phyloP scores from a whole-genome alignment of 2,888 invertebrate genomes.

The Nephrotoma appendiculata region DNA sequence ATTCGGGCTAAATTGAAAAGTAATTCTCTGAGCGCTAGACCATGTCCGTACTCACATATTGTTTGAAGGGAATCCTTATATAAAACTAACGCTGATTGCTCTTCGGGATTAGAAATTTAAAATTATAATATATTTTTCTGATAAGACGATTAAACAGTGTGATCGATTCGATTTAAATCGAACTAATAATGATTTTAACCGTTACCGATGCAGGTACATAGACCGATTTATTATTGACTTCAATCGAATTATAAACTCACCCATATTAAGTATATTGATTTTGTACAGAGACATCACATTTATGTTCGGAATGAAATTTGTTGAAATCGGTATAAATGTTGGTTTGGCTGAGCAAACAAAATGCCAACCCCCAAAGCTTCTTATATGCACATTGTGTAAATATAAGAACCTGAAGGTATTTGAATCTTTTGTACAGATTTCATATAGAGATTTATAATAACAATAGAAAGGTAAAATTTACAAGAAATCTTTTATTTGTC shows the following conservation, averaged over 20 bases:
- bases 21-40: too few species aligned
- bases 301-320: not conserved
- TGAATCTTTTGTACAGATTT: not conserved
- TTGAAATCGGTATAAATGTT: not conserved
- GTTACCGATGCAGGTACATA: too few species aligned
- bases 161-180: too few species aligned
- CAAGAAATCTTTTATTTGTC: not conserved
- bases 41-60: too few species aligned
- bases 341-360: not conserved
- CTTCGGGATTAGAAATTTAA: too few species aligned
- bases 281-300: not conserved
- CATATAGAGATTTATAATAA: not conserved
- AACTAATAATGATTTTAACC: too few species aligned
- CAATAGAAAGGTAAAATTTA: not conserved
- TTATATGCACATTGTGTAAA: not conserved
- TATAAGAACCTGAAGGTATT: not conserved
- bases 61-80: too few species aligned
- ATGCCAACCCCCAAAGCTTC: not conserved
- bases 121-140: too few species aligned
- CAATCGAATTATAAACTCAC: not conserved
- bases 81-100: too few species aligned
- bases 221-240: not conserved
- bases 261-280: not conserved
- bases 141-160: too few species aligned
- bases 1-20: too few species aligned